A percentile compares a stretch with the other conserved stretches of the same genome.
Conservation (phyloP, 2,888 invertebrate species). For the Cantharis lateralis region DNA sequence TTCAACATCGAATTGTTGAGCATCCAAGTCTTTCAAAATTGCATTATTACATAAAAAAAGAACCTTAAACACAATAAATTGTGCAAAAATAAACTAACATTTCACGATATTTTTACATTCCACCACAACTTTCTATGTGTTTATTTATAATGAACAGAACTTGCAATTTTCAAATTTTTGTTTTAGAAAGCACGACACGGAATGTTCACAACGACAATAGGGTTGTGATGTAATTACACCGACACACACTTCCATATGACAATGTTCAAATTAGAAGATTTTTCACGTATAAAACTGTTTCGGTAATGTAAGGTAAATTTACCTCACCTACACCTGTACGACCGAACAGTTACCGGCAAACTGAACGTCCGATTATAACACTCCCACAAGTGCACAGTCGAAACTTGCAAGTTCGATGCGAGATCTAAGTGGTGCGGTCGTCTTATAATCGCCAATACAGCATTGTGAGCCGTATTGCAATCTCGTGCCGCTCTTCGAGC, state of each 20-base stretch:
- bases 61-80: constrained; percentile 11
- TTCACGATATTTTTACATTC: constrained; percentile 24
- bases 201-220: constrained; percentile 33
- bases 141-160: neutral
- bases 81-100: constrained; percentile 23
- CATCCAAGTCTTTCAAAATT: neutral
- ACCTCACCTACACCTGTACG: neutral
- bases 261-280: neutral
- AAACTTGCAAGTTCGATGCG: too few relatives aligned
- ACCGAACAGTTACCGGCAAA: constrained; percentile 16
- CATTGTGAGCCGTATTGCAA: too few relatives aligned
- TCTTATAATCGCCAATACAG: too few relatives aligned
- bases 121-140: constrained; percentile 28
- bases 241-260: neutral
- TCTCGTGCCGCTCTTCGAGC: too few relatives aligned
- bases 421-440: too few relatives aligned
- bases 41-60: neutral
- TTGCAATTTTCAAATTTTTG: constrained; percentile 9
- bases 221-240: constrained; percentile 28
- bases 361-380: constrained; percentile 11
- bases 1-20: neutral
- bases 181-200: constrained; percentile 34
- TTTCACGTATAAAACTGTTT: neutral
- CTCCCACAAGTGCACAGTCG: too few relatives aligned
- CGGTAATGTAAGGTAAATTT: neutral